These are phyloP conservation scores for Neolamprologus sp. DNA, from an alignment of 2,113 vertebrate genomes.

Conservation along the genomic window DNA sequence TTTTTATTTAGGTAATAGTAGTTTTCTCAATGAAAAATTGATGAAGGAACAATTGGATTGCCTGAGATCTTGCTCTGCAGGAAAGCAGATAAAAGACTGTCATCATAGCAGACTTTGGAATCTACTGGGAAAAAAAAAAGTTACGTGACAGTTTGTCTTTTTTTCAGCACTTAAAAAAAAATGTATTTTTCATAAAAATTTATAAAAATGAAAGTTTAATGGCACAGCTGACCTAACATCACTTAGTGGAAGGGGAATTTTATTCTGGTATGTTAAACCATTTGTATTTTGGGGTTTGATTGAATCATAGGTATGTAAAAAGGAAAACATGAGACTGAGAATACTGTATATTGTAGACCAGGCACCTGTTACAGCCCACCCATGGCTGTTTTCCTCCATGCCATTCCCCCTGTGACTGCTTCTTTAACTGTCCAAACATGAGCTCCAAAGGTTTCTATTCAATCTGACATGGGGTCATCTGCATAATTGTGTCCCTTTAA, in stretches of 20 bases:
- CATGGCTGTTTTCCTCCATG: not conserved
- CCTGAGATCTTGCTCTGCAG: not conserved
- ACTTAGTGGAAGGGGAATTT: fast-evolving
- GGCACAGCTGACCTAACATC: not conserved
- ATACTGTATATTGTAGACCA: not conserved
- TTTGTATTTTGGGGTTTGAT: not conserved
- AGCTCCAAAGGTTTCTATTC: not conserved
- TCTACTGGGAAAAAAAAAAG: fast-evolving
- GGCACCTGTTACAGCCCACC: not conserved
- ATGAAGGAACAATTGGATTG: not conserved
- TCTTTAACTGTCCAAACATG: not conserved
- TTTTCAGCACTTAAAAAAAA: not conserved
- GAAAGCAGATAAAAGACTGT: not conserved
- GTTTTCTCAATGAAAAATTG: not conserved
- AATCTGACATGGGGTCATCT: not conserved
- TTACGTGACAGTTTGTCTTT: not conserved
- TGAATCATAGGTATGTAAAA: not conserved
- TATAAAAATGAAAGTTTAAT: not conserved
- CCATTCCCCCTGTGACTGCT: not conserved
- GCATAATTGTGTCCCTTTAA: not conserved
- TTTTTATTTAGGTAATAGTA: not conserved
- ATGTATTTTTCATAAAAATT: not conserved
- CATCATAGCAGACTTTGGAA: not conserved
- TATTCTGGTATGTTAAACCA: not conserved
- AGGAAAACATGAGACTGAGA: not conserved